Evolutionary conservation across 2,113 vertebrate genomes (phyloP), one percentile per base, ranked within the genome.

Genomic region (Cyphotilapia sp.): DNA sequence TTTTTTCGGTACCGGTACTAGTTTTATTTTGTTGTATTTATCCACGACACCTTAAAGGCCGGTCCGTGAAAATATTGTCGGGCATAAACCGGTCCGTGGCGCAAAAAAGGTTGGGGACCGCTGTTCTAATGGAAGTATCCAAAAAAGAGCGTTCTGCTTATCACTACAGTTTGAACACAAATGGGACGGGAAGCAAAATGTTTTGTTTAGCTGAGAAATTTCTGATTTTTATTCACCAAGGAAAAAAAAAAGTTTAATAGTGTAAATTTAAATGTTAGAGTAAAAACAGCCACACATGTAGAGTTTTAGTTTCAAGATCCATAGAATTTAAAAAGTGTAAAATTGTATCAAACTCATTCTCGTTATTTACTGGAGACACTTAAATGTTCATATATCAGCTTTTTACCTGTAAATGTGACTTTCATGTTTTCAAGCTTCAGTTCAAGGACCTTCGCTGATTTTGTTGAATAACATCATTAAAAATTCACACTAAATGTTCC

Each of bases 121-220:
- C 7, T 33, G 31, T 5, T 27, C 24, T 14, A 57, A 29, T 29
- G 9, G 59, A 63, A 19, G 31, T n/a, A 63, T 35, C 17, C 31
- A 11, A 7, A 35, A 61, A 61, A 19, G 9, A 12, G 31, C 1
- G 4, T 63, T 11, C 31, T 63, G 9, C 11, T 40, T 22, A 69
- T 17, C 33, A 1, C 33, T 0, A 35, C 4, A 5, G 7, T 69
- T 3, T 69, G 61, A 69, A 13, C 33, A 38, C 7, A 1, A 69
- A 69, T 12, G 17, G 61, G 29, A 66, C 0, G 4, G 31, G 10
- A 66, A 12, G 6, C 2, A 66, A 35, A 66, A 5, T 3, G 8
- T 71, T 42, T 42, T 13, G 13, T 42, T 42, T 5, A 9, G 8
- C 35, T 6, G 35, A 42, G 12, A 42, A 24, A 42, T 4, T 13